Base-by-base conservation (phyloP, 2,888 invertebrate genomes). In the Pandemis corylana region DNA sequence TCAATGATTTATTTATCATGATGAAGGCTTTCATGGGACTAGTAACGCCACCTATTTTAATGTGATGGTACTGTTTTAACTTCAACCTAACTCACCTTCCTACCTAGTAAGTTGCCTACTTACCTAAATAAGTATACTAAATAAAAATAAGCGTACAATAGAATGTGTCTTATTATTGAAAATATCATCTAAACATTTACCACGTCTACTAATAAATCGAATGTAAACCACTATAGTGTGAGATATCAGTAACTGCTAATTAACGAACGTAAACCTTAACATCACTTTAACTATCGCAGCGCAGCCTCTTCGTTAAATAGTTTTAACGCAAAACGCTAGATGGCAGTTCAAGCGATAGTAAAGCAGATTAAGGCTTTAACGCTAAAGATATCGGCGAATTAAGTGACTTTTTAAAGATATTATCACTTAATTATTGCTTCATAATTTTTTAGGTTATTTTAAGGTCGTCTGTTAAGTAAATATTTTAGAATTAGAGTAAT, bases 291-390 rank as follows among this genome's bases (percentile, higher is more conserved):
- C 62, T 36, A 20, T 10, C 10, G 12, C 59, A 59, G 59, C 51
- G 5, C 56, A 59, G 73, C 69, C 71, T 76, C 63, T 42, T 41
- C 64, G 74, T 77, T 77, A 69, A 67, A 69, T 51, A n/a, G 66
- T 79, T 75, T 7, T 7, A 44, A 51, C 9, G 61, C 28, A 36
- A 62, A 62, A 64, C 76, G 66, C 76, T 15, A 92, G 92, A 89
- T 90, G 90, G 87, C 89, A 76, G 49, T 76, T 72, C 15, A 28
- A 3, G 2, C 10, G 76, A 82, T 74, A 86, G 71, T 88, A 84
- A 88, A 89, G 77, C 85, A 90, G 88, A 79, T 78, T 82, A 88
- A 89, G 89, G 90, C 90, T 90, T 89, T 86, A 75, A 77, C 79
- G 85, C 76, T 75, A 77, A 78, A 70, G 70, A 78, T 68, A 56